Evolutionary conservation across 2,113 vertebrate species (phyloP).

Genomic region (Zeus faber): DNA sequence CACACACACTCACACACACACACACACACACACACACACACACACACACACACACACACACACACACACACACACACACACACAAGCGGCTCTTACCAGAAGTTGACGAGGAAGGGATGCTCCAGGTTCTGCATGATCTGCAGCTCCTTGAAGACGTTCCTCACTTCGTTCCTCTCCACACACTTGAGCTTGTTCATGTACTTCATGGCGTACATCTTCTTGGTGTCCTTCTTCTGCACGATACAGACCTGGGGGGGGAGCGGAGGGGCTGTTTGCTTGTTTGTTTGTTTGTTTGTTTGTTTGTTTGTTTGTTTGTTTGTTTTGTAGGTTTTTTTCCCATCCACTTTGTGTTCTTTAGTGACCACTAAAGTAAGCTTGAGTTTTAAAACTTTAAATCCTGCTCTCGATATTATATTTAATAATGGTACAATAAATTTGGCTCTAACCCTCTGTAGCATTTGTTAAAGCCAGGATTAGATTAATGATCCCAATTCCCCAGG

Average conservation of each 20-base stretch:
- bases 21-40: neutral
- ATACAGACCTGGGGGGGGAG: constrained; percentile 85
- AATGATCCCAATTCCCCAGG: no score
- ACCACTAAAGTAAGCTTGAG: no score
- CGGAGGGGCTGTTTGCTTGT: neutral
- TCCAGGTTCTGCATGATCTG: constrained; percentile 98
- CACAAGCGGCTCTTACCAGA: constrained; percentile 80
- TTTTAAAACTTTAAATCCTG: no score
- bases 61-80: neutral
- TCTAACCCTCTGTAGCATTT: no score
- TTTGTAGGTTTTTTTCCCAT: no score
- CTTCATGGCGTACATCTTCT: constrained; percentile 99
- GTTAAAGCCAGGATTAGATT: no score
- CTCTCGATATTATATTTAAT: no score
- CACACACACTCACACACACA: neutral
- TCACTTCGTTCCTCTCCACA: constrained; percentile 93
- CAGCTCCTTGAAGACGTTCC: constrained; percentile 95
- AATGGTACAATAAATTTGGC: no score
- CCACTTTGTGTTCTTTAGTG: no score
- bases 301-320: neutral
- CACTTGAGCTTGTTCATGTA: constrained; percentile 98
- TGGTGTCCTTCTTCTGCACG: constrained; percentile 96
- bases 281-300: neutral
- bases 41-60: neutral
- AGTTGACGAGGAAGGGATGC: constrained; percentile 94